Evolutionary conservation across 1,140 invertebrate species (phyloP), one percentile per base, ranked within the genome.

Genomic region (Euura saliciscinereae): DNA sequence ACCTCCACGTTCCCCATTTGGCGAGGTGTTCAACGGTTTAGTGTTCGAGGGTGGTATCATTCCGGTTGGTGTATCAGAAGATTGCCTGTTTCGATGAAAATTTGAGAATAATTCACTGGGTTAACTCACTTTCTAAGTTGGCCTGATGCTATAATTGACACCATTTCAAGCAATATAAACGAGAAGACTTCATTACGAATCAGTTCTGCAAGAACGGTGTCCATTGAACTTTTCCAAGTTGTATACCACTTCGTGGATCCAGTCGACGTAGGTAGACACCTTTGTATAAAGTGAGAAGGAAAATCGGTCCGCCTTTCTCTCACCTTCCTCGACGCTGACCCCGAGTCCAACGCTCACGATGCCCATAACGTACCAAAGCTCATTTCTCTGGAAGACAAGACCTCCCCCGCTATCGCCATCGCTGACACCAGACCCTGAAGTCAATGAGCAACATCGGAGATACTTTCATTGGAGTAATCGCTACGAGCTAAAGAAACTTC

Each of bases 371-470:
- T 84, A 86, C 82, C 81, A 87, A 0, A 83, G 45, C 43, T 71
- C 75, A 44, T 75, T 67, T 7, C 68, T 79, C 44, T 80, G 70
- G 64, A 87, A 83, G 4, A 85, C 79, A 2, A 87, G 77, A 71
- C 86, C 86, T 44, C 86, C 85, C 1, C 86, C 86, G 72, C 86
- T 87, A 45, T 87, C 86, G 44, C 86, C 86, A 64, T 87, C 78
- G 68, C 86, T 87, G 13, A 86, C 84, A 0, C 85, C 79, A 3
- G 85, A 78, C 45, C 86, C 86, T 87, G 64, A 43, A 83, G 81
- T 8, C 44, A 43, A 67, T 10, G 42, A 11, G 11, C 66, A 67
- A 4, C 10, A 11, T 59, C 10, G 5, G 3, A 59, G 13, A 11
- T n/a, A 28, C 28, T 59, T 4, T 59, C 3, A 0, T 11, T 11